Evolutionary conservation across 2,113 vertebrate genomes (phyloP).

Genomic region (Peromyscus polionotus): DNA sequence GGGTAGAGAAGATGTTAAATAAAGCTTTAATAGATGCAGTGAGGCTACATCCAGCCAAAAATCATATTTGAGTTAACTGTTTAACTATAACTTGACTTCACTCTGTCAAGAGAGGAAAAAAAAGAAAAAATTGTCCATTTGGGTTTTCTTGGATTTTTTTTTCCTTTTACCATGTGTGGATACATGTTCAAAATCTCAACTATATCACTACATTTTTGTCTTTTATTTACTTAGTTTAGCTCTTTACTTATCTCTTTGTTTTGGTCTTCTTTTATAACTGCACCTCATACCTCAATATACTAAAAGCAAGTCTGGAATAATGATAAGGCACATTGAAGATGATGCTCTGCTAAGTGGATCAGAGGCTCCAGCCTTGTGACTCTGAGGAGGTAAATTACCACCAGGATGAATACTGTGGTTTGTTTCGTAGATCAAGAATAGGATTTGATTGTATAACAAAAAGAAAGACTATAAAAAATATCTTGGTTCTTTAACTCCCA

Average conservation of each 20-base stretch:
- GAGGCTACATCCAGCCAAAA: slow-evolving; percentile 37
- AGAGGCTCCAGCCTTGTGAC: not conserved
- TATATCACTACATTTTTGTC: not conserved
- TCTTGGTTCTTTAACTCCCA: slow-evolving; percentile 57
- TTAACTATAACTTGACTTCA: slow-evolving; percentile 38
- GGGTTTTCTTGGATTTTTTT: too few relatives aligned
- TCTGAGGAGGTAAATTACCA: not conserved
- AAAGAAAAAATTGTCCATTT: not conserved
- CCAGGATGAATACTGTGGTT: not conserved
- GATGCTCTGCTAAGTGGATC: not conserved
- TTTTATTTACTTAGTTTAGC: not conserved
- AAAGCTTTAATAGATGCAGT: slow-evolving; percentile 68
- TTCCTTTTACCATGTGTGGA: not conserved
- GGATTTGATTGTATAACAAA: not conserved
- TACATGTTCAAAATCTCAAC: not conserved
- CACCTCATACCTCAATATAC: not conserved
- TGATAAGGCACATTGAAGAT: not conserved
- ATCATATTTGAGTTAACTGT: not conserved
- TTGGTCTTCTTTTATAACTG: not conserved
- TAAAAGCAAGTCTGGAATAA: not conserved
- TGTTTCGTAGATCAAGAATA: slow-evolving; percentile 41
- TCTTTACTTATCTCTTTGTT: not conserved
- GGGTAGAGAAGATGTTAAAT: slow-evolving; percentile 63
- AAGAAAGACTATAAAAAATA: slow-evolving; percentile 1
- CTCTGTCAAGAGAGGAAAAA: not conserved